Evolutionary conservation across 2,888 invertebrate genomes (phyloP).

Genomic region (Melanophora roralis): DNA sequence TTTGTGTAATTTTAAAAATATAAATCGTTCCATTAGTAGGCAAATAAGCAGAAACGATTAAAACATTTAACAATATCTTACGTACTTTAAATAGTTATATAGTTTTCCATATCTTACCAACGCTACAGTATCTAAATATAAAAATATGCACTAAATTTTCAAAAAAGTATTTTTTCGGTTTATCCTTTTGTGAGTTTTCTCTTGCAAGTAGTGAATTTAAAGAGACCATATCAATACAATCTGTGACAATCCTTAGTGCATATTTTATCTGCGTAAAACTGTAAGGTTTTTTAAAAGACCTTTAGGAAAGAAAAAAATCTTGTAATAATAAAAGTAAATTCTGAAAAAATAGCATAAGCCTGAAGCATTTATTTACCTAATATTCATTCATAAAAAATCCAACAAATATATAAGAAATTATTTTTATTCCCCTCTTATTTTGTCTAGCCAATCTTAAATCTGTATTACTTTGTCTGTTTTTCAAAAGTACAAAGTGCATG

Average conservation of each 20-base stretch:
- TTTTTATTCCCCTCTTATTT: constrained; percentile 5
- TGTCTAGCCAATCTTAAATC: constrained; percentile 24
- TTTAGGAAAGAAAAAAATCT: constrained; percentile 1
- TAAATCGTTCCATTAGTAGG: too few relatives aligned
- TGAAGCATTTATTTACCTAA: neutral
- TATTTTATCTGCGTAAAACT: constrained; percentile 29
- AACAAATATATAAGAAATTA: neutral
- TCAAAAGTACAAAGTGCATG: too few relatives aligned
- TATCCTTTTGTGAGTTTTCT: too few relatives aligned
- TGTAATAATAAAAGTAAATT: neutral
- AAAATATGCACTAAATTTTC: too few relatives aligned
- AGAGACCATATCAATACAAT: neutral
- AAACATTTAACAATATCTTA: too few relatives aligned
- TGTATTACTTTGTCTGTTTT: neutral
- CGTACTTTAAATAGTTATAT: too few relatives aligned
- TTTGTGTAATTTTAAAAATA: too few relatives aligned
- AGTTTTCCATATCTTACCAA: too few relatives aligned
- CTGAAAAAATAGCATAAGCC: neutral
- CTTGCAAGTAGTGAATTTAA: too few relatives aligned
- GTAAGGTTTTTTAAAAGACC: constrained; percentile 16
- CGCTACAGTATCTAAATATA: too few relatives aligned
- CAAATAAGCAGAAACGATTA: too few relatives aligned
- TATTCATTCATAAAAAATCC: neutral
- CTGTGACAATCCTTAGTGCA: constrained; percentile 9
- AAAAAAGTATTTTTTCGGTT: too few relatives aligned